phyloP scores from a whole-genome alignment of 1,140 invertebrate genomes.

The Drosophila sturtevanti region DNA sequence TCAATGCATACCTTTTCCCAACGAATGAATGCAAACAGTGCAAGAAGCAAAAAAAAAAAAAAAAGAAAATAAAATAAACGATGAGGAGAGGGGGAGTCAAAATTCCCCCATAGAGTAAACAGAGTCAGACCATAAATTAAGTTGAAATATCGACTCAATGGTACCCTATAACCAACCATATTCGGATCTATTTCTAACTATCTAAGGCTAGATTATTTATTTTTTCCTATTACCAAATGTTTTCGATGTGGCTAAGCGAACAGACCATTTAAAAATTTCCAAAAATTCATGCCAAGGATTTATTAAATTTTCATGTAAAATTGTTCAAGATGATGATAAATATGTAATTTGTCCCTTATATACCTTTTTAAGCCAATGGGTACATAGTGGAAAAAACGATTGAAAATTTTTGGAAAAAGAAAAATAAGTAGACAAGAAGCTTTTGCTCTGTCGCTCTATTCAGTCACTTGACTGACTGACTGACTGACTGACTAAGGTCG shows the following conservation, averaged over 20 bases:
- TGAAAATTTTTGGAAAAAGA: constrained; percentile 1
- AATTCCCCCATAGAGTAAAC: constrained; percentile 2
- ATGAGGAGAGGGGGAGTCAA: background rate
- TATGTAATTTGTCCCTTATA: background rate
- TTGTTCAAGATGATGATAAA: background rate
- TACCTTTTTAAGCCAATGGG: background rate
- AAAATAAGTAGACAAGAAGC: constrained; percentile 6
- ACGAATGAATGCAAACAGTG: constrained; percentile 28
- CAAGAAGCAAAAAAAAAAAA: constrained; percentile 10
- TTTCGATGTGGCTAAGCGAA: too few relatives aligned
- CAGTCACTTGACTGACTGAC: background rate
- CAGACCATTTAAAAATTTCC: too few relatives aligned
- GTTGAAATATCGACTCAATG: background rate
- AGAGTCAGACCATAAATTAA: background rate
- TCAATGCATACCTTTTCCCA: constrained; percentile 30
- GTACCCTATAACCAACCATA: background rate
- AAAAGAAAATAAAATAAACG: constrained; percentile 13
- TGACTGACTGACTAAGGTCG: constrained; percentile 50
- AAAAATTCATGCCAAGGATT: too few relatives aligned
- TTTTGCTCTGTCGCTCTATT: constrained; percentile 1
- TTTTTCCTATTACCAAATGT: too few relatives aligned
- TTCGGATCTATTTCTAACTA: too few relatives aligned
- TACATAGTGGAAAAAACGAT: background rate
- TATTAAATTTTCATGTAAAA: too few relatives aligned
- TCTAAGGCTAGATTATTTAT: too few relatives aligned